phyloP scores from a whole-genome alignment of 2,797 vertebrate species.

The Tamandua tetradactyla region DNA sequence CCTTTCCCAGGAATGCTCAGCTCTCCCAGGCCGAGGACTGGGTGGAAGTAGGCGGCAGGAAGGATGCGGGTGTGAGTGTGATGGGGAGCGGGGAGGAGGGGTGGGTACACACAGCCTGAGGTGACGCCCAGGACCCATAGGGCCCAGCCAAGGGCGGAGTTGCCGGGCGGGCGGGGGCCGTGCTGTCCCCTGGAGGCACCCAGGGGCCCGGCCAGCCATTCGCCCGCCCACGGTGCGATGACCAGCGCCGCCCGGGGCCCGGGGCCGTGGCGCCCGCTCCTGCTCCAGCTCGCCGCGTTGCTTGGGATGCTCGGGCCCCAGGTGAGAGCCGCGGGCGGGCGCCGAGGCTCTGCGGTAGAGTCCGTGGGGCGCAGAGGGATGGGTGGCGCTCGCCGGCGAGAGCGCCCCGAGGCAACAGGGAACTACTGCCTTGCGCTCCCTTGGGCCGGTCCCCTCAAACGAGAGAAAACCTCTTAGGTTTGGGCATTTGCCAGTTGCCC shows the following conservation, averaged over 20 bases:
- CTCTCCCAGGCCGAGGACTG: not conserved
- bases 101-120: not conserved
- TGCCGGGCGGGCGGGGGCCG: not conserved
- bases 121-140: not conserved
- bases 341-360: not conserved
- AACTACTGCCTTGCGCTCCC: not conserved
- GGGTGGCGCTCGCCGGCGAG: not conserved
- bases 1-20: not conserved
- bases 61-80: too few species aligned
- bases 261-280: not conserved
- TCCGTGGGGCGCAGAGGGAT: rapidly evolving
- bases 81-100: not conserved
- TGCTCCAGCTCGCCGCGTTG: not conserved
- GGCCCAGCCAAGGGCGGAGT: conserved; percentile 64
- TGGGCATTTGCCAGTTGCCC: not conserved
- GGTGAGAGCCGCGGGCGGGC: conserved; percentile 53
- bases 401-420: not conserved
- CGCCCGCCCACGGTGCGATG: conserved; percentile 38
- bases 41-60: not conserved
- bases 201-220: not conserved
- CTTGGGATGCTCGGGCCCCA: not conserved
- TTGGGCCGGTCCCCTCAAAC: too few species aligned
- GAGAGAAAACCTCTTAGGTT: not conserved
- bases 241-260: not conserved
- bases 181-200: not conserved